Percentiles rank a stretch among this genome's conserved stretches.
These are phyloP conservation scores for Rhagonycha fulva DNA, from an alignment of 2,888 invertebrate genomes.

Conservation along the genomic window DNA sequence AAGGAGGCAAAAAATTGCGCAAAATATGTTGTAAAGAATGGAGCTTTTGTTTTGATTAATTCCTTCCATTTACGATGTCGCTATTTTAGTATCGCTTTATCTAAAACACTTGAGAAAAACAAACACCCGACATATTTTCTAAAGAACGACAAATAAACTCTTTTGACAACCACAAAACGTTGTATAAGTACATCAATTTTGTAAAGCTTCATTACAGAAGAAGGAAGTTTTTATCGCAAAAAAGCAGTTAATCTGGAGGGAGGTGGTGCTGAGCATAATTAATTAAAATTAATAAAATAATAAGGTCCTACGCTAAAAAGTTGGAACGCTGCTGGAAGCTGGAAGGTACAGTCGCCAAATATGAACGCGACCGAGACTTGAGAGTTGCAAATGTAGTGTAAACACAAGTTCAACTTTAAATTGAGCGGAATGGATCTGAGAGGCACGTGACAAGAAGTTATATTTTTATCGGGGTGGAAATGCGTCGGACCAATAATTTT, in stretches of 20 bases:
- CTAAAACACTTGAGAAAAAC: conserved; percentile 12
- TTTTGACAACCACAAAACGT: conserved; percentile 8
- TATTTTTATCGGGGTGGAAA: conserved; percentile 47
- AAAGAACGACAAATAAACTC: conserved; percentile 14
- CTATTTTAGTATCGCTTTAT: conserved; percentile 21
- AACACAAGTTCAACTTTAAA: conserved; percentile 51
- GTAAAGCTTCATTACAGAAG: neutral
- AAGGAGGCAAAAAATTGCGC: neutral
- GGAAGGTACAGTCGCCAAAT: neutral
- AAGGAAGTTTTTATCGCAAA: neutral
- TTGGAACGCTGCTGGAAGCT: neutral
- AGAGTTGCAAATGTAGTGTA: conserved; percentile 49
- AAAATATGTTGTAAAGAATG: neutral
- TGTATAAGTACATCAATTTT: neutral
- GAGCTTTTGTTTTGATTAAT: conserved; percentile 46
- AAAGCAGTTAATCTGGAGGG: neutral
- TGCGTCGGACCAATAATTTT: conserved; percentile 31
- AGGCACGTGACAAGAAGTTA: conserved; percentile 51
- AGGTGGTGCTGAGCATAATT: neutral
- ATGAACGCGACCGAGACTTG: conserved; percentile 11
- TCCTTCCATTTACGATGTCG: conserved; percentile 24
- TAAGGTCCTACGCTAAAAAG: neutral
- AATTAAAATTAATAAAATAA: neutral
- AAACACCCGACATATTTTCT: conserved; percentile 8
- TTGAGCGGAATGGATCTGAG: conserved; percentile 50